Evolutionary conservation across 2,113 vertebrate genomes (phyloP).

Genomic region (Ahaetulla prasina): DNA sequence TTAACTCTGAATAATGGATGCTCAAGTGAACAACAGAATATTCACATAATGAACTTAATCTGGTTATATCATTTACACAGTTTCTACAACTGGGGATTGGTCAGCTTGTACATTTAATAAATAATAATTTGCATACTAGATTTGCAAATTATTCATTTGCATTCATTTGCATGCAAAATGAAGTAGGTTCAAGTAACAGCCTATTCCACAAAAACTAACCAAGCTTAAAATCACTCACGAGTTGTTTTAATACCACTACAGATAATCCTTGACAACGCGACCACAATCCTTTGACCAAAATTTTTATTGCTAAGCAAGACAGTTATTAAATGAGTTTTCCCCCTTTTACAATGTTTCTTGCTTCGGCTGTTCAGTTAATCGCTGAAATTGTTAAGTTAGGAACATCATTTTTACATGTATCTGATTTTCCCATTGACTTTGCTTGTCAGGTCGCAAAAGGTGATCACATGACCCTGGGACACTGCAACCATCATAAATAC

Average conservation of each 20-base stretch:
- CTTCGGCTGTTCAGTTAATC: not conserved
- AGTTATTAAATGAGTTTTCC: not conserved
- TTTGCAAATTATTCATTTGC: no score
- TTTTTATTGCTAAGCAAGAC: not conserved
- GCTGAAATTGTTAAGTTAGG: not conserved
- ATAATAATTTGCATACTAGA: not conserved
- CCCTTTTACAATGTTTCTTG: not conserved
- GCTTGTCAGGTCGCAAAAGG: no score
- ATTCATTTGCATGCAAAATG: not conserved
- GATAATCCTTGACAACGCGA: not conserved
- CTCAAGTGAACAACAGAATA: not conserved
- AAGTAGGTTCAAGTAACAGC: not conserved
- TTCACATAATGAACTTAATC: not conserved
- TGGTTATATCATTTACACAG: not conserved
- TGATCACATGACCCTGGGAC: no score
- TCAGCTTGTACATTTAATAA: not conserved
- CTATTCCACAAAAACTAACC: not conserved
- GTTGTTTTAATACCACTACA: not conserved
- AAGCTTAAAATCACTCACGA: not conserved
- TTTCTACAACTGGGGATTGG: not conserved
- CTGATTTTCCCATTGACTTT: not conserved
- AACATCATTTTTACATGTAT: not conserved
- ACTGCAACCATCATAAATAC: no score
- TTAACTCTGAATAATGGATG: not conserved
- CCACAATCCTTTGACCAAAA: not conserved